Conservation (phyloP, 30 jellyfish, hydroid and myxozoan genomes). For the Hydractinia echinata region DNA sequence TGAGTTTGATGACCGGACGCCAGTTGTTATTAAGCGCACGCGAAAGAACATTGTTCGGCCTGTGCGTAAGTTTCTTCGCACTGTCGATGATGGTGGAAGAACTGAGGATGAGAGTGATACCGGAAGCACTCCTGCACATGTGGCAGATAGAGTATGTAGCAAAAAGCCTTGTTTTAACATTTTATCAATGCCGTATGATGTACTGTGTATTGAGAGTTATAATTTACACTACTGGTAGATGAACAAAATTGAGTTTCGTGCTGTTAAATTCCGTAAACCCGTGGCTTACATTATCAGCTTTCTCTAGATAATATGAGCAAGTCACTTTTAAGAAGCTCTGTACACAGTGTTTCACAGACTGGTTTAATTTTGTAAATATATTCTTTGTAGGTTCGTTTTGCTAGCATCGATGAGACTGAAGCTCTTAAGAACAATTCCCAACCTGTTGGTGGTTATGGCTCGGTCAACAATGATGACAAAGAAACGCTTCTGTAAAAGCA, state of each 20-base stretch:
- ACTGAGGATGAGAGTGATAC: conserved; percentile 43
- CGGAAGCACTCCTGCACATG: conserved; percentile 35
- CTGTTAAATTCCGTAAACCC: too few species aligned
- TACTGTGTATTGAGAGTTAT: too few species aligned
- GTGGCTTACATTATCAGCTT: too few species aligned
- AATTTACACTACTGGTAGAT: too few species aligned
- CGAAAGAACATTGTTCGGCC: conserved; percentile 85
- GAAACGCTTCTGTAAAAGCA: background rate
- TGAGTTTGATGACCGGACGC: conserved; percentile 73
- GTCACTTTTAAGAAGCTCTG: too few species aligned
- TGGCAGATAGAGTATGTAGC: conserved; percentile 33
- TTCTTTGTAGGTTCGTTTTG: conserved; percentile 39
- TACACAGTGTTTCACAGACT: too few species aligned
- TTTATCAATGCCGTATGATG: background rate
- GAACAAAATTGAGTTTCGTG: too few species aligned
- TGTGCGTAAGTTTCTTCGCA: conserved; percentile 81
- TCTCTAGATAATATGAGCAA: too few species aligned
- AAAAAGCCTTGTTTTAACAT: background rate
- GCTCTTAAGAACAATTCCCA: background rate
- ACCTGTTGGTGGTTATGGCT: background rate
- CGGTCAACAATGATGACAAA: background rate
- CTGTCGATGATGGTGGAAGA: conserved; percentile 51
- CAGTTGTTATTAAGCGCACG: conserved; percentile 67
- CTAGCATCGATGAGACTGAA: conserved; percentile 20
- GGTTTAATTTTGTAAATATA: too few species aligned